Evolutionary conservation across 2,113 vertebrate species (phyloP), one percentile per base, ranked within the genome.

Genomic region (Pterophyllum scalare): DNA sequence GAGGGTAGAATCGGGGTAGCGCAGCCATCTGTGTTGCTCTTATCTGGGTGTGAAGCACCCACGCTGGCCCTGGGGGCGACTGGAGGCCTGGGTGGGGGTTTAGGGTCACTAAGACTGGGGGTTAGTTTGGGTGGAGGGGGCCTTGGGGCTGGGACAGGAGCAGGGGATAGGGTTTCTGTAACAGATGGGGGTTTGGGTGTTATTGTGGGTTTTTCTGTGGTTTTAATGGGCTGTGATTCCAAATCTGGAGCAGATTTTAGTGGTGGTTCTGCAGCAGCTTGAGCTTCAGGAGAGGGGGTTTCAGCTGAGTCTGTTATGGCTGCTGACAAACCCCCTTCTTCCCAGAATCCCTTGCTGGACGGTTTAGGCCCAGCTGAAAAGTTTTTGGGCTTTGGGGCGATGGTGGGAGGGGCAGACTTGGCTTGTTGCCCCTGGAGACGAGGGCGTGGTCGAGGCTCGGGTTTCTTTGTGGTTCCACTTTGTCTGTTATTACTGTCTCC

Each of bases 381-480:
- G 77, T 22, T 89, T 75, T 94, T 91, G 15, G 94, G 93, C 65
- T 94, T 94, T 0, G 89, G 94, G 3, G 92, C 88, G 75, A 92
- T 38, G 0, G 90, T 72, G 20, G 94, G 80, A 80, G 96, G 93
- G 35, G 76, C 88, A 58, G 95, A 88, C 84, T 93, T 87, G 81
- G 83, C 52, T 2, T 81, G 88, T 81, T 89, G 92, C 40, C 85
- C 83, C 82, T 88, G 91, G 70, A 94, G 86, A 80, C 94, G 89
- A 94, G 97, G 93, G 95, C 98, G 84, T 86, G 97, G 87, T 92
- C 94, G 82, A 92, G 93, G 33, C 81, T 92, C 67, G 81, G 97
- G 93, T 72, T n/a, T 91, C 79, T 97, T 96, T 87, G 86, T 2
- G 14, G 22, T 77, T 35, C 31, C 75, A 0, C 60, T 52, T 38